A percentile compares a stretch with the other conserved stretches of the same genome.
phyloP scores from a whole-genome alignment of 2,888 invertebrate genomes.

The Megaustenia siamemsis region DNA sequence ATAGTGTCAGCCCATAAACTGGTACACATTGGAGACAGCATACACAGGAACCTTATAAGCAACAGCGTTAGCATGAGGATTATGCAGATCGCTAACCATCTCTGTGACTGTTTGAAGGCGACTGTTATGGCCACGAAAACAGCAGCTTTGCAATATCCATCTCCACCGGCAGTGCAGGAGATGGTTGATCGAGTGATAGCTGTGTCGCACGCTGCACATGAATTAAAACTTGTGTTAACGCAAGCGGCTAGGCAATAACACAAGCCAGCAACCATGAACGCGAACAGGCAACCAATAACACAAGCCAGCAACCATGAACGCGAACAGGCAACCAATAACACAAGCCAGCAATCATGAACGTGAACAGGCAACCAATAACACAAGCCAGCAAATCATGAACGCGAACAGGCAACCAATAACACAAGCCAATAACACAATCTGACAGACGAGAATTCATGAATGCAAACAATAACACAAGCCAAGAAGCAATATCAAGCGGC shows the following conservation, averaged over 20 bases:
- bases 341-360: too few relatives aligned
- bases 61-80: constrained; percentile 85
- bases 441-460: too few relatives aligned
- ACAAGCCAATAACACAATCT: too few relatives aligned
- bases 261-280: not conserved
- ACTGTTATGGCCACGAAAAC: constrained; percentile 93
- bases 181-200: constrained; percentile 95
- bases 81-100: constrained; percentile 75
- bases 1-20: constrained; percentile 95
- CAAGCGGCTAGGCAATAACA: constrained; percentile 62
- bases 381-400: not conserved
- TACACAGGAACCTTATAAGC: constrained; percentile 90
- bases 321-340: too few relatives aligned
- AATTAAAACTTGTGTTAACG: constrained; percentile 84
- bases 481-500: too few relatives aligned
- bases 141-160: constrained; percentile 94
- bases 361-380: constrained; percentile 61
- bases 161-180: constrained; percentile 92
- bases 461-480: constrained; percentile 35
- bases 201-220: constrained; percentile 90
- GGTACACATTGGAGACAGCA: constrained; percentile 95
- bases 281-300: too few relatives aligned
- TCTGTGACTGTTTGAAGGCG: constrained; percentile 80
- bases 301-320: too few relatives aligned
- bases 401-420: too few relatives aligned